These are phyloP conservation scores for Drosophila tristis DNA, from an alignment of 1,140 invertebrate genomes.

Conservation along the genomic window DNA sequence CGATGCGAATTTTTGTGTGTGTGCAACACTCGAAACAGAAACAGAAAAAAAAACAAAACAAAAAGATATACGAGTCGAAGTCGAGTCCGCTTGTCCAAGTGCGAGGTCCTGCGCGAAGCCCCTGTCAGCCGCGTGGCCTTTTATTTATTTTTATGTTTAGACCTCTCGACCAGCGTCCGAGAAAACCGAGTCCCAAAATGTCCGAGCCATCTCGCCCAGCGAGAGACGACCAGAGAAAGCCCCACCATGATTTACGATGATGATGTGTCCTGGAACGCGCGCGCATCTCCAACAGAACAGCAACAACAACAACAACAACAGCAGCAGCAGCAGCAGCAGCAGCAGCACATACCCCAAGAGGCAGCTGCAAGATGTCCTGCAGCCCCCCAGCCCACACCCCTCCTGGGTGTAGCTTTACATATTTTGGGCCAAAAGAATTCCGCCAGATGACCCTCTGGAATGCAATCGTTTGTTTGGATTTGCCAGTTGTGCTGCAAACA, in stretches of 20 bases:
- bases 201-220: conserved; percentile 36
- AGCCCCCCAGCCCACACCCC: conserved; percentile 4
- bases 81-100: conserved; percentile 42
- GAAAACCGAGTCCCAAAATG: too few species aligned
- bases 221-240: conserved; percentile 53
- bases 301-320: conserved; percentile 7
- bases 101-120: conserved; percentile 57
- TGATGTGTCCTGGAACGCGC: conserved; percentile 70
- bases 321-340: too few species aligned
- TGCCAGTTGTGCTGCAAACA: conserved; percentile 8
- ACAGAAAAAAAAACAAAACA: not conserved
- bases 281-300: conserved; percentile 52
- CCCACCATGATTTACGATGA: conserved; percentile 81
- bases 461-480: conserved; percentile 33
- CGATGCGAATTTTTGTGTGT: conserved; percentile 69
- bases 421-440: conserved; percentile 47
- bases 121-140: conserved; percentile 64
- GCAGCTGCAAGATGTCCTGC: conserved; percentile 42
- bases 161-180: not conserved
- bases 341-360: conserved; percentile 16
- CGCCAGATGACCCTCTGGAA: conserved; percentile 40
- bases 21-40: conserved; percentile 56
- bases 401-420: conserved; percentile 28
- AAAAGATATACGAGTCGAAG: conserved; percentile 34
- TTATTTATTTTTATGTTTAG: conserved; percentile 82